phyloP scores from a whole-genome alignment of 2,888 invertebrate genomes.

The Chloroclystis v-ata region DNA sequence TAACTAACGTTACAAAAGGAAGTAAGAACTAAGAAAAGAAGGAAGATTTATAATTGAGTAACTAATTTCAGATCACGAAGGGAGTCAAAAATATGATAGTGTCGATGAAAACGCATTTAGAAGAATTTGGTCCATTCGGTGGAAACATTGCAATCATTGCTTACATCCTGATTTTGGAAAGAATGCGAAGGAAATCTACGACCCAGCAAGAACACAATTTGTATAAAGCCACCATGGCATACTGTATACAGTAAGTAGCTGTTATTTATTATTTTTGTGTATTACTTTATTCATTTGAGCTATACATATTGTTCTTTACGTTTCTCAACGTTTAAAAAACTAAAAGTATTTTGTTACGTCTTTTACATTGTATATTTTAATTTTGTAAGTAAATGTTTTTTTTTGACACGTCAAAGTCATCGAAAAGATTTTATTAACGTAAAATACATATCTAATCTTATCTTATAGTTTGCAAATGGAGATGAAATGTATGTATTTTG shows the following conservation, averaged over 20 bases:
- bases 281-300: neutral
- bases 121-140: constrained; percentile 78
- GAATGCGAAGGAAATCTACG: constrained; percentile 70
- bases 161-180: constrained; percentile 80
- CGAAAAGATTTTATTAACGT: too few relatives aligned
- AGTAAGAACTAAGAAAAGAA: too few relatives aligned
- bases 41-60: too few relatives aligned
- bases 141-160: constrained; percentile 78
- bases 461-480: too few relatives aligned
- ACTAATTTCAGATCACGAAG: constrained; percentile 56
- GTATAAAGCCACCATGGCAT: constrained; percentile 45
- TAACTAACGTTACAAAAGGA: too few relatives aligned
- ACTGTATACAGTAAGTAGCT: constrained; percentile 21
- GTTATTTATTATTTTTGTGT: neutral
- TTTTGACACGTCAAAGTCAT: too few relatives aligned
- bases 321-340: too few relatives aligned
- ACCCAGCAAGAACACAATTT: constrained; percentile 54
- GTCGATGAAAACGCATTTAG: constrained; percentile 70
- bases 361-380: too few relatives aligned
- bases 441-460: too few relatives aligned
- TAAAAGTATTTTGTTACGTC: too few relatives aligned
- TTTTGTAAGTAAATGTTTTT: too few relatives aligned
- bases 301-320: too few relatives aligned
- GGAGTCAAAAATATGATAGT: constrained; percentile 64
- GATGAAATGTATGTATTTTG: neutral